Evolutionary conservation across 1,140 invertebrate species (phyloP).

Genomic region (Drosophila varians): DNA sequence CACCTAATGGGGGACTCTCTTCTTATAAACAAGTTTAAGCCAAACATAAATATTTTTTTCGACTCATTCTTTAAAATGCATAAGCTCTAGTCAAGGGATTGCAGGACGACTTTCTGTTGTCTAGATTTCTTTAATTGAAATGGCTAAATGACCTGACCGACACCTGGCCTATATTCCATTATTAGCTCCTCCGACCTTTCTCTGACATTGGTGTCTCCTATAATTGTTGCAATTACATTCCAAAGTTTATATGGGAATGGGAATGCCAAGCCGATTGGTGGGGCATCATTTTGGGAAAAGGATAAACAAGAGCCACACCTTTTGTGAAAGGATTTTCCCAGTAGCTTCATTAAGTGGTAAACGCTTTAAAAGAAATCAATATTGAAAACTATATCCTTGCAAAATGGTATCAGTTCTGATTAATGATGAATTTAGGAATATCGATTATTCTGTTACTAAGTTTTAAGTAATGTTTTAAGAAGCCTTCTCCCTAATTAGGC

Average conservation of each 20-base stretch:
- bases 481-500: neutral
- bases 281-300: constrained; percentile 4
- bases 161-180: constrained; percentile 65
- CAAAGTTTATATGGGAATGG: neutral
- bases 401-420: no score
- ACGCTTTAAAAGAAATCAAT: no score
- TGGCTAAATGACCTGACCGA: constrained; percentile 30
- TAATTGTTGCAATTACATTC: constrained; percentile 42
- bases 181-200: constrained; percentile 10
- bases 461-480: neutral
- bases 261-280: constrained; percentile 17
- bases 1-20: neutral
- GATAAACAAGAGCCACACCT: neutral
- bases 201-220: neutral
- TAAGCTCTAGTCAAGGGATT: neutral
- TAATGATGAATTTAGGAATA: no score
- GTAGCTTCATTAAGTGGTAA: no score
- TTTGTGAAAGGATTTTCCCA: neutral
- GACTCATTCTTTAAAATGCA: neutral
- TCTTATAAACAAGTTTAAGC: neutral
- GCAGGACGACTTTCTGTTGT: neutral
- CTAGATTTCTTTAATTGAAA: constrained; percentile 12
- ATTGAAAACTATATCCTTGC: no score
- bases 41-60: neutral
- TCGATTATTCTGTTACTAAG: no score